Evolutionary conservation across 2,797 vertebrate species (phyloP), one percentile per base, ranked within the genome.

Genomic region (Streptopelia turtur): DNA sequence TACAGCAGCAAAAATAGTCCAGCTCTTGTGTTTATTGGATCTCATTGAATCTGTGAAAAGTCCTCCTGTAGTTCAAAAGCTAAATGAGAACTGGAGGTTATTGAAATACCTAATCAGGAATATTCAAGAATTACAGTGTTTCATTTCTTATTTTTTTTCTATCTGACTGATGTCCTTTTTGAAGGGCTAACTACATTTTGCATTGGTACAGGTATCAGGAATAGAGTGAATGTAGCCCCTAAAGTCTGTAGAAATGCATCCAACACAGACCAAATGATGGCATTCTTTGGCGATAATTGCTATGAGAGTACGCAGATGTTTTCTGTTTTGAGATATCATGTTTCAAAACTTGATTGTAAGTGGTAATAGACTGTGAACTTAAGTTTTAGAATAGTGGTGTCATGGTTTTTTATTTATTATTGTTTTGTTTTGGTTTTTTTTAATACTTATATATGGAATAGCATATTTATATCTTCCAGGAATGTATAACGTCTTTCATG

Each of bases 11-110:
- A 97, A 90, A 91, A 72, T 15, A 97, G 97, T 97, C 97, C 97
- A 98, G 97, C 97, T 97, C 97, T 98, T 98, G 96, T 97, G 97
- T 97, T 97, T 97, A 78, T 96, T 89, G 14, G 70, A 87, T 60
- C 24, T 79, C 75, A 95, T 45, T 61, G 83, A 93, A 91, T 78
- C 33, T 74, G 27, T 79, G 59, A 55, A 86, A 90, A 90, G 68
- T 70, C 64, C 70, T 96, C 69, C 79, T 91, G 74, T 75, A 88
- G 92, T 86, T 90, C 74, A 81, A 87, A 78, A 96, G 82, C 85
- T 93, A 45, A 88, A 76, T 86, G 91, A 91, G 69, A 94, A 90
- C 37, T 80, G 63, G 43, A 89, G 56, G 45, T 52, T 61, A 35
- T 84, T 90, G 69, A 85, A 83, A 89, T 90, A 85, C 83, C 65